Base-by-base conservation (phyloP, 2,113 vertebrate species). In the Noctilio leporinus region DNA sequence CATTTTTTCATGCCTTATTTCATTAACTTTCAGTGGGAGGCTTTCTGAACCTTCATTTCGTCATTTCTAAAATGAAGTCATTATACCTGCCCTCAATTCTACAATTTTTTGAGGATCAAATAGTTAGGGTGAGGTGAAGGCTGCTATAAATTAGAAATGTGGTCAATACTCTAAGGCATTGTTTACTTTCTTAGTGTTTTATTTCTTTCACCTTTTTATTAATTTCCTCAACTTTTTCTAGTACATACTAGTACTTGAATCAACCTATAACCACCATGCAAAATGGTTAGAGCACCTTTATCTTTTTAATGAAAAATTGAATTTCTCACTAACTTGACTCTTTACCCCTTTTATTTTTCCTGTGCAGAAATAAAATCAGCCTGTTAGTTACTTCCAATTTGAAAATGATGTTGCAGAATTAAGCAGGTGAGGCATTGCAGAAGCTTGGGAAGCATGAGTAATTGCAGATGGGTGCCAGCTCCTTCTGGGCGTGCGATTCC, bases 331-430 rank as follows among this genome's bases (percentile, higher is more conserved):
- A 94, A 64, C 19, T 45, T 88, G 64, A 64, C 62, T 53, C 95
- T 92, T 84, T 91, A 47, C 57, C 4, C 15, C 28, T 93, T 91
- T 94, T 70, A n/a, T 92, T 89, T 95, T 92, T 78, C 75, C 57
- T 59, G 10, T 72, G 24, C 38, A 40, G 26, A 64, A 75, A 80
- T 59, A 38, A 73, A 91, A 59, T 57, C 26, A 91, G 45, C 5
- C 16, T 82, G 8, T 85, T n/a, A 38, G 49, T 80, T 64, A 67
- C 30, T 87, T 78, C 35, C 22, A 62, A 12, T 69, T 81, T 85
- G 55, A 92, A n/a, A 81, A 69, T 82, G 30, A 3, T 89, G 33
- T 57, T 62, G 30, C 45, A 85, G 64, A 70, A 49, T 69, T 70
- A 59, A 85, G 72, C 55, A 57, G 86, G 33, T 73, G 82, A 81